phyloP scores from a whole-genome alignment of 2,113 vertebrate species.

The Megaceryle torquata region DNA sequence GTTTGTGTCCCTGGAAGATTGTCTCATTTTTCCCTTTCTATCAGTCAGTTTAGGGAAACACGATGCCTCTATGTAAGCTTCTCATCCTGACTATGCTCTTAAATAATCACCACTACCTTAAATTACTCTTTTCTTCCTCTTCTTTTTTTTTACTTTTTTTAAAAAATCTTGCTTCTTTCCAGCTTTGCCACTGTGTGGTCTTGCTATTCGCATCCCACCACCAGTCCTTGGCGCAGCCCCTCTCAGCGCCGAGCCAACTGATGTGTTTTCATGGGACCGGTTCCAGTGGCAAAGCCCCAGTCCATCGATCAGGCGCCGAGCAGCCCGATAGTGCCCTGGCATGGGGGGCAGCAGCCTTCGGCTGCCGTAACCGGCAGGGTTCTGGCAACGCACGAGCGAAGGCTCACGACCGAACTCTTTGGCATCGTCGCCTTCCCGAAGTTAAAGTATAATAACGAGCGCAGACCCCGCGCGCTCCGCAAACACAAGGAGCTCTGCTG shows the following conservation, averaged over 20 bases:
- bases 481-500: background rate
- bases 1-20: background rate
- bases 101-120: background rate
- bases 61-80: background rate
- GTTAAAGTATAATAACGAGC: background rate
- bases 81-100: background rate
- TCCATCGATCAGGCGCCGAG: background rate
- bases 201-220: background rate
- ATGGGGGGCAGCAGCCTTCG: background rate
- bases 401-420: background rate
- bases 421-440: background rate
- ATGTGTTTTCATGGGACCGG: background rate
- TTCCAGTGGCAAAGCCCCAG: background rate
- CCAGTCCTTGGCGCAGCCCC: background rate
- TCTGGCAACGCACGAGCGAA: background rate
- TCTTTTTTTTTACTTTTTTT: background rate
- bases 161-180: background rate
- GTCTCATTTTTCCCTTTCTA: background rate
- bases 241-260: background rate
- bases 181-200: background rate
- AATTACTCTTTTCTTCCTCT: background rate
- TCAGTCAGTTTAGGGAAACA: background rate
- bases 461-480: background rate
- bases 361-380: background rate
- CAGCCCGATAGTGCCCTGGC: accelerated